These are phyloP conservation scores for Temnopleurus reevesii DNA, from an alignment of 53 echinoderm and acorn worm genomes.

Conservation along the genomic window DNA sequence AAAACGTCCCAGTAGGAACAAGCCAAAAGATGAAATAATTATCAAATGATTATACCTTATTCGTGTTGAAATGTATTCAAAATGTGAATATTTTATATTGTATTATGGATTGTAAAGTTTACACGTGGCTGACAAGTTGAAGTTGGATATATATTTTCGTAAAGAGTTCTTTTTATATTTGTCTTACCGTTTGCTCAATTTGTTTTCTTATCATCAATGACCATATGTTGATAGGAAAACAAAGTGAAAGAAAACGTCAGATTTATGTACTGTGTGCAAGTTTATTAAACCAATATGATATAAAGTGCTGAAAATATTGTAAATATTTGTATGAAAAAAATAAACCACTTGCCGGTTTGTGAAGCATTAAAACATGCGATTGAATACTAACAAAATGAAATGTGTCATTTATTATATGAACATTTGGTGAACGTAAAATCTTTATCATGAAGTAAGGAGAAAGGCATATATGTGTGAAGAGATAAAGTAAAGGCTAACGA, in stretches of 20 bases:
- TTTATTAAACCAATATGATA: constrained; percentile 16
- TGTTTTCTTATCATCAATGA: not conserved
- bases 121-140: constrained; percentile 43
- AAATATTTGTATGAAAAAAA: constrained; percentile 51
- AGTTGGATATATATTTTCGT: constrained; percentile 59
- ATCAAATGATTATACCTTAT: not conserved
- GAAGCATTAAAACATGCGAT: constrained; percentile 48
- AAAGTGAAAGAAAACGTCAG: constrained; percentile 2
- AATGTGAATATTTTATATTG: constrained; percentile 25
- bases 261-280: constrained; percentile 47
- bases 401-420: not conserved
- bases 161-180: constrained; percentile 58
- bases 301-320: constrained; percentile 54
- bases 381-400: constrained; percentile 22
- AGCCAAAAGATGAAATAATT: constrained; percentile 19
- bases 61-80: constrained; percentile 4
- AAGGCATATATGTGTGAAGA: not conserved
- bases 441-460: not conserved
- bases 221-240: not conserved
- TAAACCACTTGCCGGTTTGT: constrained; percentile 44
- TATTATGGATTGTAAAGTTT: constrained; percentile 48
- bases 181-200: not conserved
- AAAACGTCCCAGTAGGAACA: not conserved
- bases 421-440: too few species aligned
- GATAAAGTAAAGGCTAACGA: not conserved